These are phyloP conservation scores for Xanthia togata DNA, from an alignment of 2,888 invertebrate species.

Conservation along the genomic window DNA sequence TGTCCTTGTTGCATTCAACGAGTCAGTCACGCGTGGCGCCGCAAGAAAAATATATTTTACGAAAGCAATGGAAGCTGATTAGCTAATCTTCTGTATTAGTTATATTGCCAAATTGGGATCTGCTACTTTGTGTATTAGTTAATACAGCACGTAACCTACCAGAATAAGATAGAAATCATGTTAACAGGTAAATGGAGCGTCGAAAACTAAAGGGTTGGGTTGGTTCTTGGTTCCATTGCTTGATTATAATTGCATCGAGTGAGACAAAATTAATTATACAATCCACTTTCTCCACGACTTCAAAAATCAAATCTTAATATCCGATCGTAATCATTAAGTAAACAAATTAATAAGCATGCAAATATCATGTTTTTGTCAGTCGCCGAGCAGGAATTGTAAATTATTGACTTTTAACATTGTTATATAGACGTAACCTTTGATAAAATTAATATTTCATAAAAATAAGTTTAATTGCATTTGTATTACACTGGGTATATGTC, in stretches of 20 bases:
- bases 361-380: not conserved
- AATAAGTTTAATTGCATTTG: slow-evolving; percentile 18
- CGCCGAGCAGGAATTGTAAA: slow-evolving; percentile 1
- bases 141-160: not conserved
- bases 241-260: slow-evolving; percentile 4
- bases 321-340: not conserved
- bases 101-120: slow-evolving; percentile 11
- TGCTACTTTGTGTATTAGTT: not conserved
- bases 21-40: slow-evolving; percentile 69
- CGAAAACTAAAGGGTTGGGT: not conserved
- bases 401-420: slow-evolving; percentile 1
- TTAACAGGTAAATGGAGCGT: not conserved
- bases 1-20: slow-evolving; percentile 78
- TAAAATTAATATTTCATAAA: slow-evolving; percentile 27
- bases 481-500: slow-evolving; percentile 28
- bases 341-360: slow-evolving; percentile 12
- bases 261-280: slow-evolving; percentile 1
- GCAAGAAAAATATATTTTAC: slow-evolving; percentile 53
- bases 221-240: not conserved
- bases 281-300: slow-evolving; percentile 31
- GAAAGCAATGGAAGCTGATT: slow-evolving; percentile 42
- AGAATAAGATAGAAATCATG: not conserved
- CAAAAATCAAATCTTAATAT: slow-evolving; percentile 12
- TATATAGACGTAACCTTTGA: not conserved
- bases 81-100: slow-evolving; percentile 12